Conservation (phyloP, 2,888 invertebrate genomes). For the Ichneumon xanthorius region DNA sequence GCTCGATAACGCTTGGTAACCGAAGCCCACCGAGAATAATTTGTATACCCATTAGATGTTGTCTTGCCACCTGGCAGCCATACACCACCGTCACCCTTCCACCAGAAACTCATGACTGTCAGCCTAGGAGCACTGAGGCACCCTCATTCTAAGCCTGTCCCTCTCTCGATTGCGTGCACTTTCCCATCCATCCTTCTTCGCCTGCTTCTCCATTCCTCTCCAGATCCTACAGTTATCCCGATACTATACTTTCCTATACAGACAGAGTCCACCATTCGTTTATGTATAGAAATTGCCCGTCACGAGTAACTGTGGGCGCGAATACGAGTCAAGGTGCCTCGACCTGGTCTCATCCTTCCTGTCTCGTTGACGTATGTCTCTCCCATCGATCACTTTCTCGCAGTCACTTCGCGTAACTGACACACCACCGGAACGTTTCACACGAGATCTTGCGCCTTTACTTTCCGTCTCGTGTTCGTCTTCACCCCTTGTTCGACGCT, state of each 20-base stretch:
- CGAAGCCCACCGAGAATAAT: constrained; percentile 76
- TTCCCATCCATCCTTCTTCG: constrained; percentile 44
- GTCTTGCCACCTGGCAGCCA: constrained; percentile 79
- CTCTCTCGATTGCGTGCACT: constrained; percentile 30
- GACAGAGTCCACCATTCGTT: constrained; percentile 50
- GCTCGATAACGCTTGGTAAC: constrained; percentile 70
- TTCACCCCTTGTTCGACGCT: constrained; percentile 47
- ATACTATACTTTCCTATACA: constrained; percentile 40
- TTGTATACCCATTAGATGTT: constrained; percentile 81
- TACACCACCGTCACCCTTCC: constrained; percentile 48
- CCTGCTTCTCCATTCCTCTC: constrained; percentile 57
- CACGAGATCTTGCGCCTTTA: constrained; percentile 18
- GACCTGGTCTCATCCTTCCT: constrained; percentile 69
- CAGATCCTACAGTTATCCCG: constrained; percentile 28
- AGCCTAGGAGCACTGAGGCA: constrained; percentile 13
- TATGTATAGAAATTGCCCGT: constrained; percentile 29
- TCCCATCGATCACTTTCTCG: constrained; percentile 78
- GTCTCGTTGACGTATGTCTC: constrained; percentile 79
- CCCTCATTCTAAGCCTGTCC: constrained; percentile 38
- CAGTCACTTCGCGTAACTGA: constrained; percentile 43
- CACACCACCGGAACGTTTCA: constrained; percentile 8
- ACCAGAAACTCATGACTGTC: constrained; percentile 47
- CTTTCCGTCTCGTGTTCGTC: constrained; percentile 22
- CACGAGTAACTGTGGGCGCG: constrained; percentile 29
- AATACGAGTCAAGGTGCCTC: constrained; percentile 26